Base-by-base conservation (phyloP, 2,888 invertebrate species). In the Polyommatus iphigenia region DNA sequence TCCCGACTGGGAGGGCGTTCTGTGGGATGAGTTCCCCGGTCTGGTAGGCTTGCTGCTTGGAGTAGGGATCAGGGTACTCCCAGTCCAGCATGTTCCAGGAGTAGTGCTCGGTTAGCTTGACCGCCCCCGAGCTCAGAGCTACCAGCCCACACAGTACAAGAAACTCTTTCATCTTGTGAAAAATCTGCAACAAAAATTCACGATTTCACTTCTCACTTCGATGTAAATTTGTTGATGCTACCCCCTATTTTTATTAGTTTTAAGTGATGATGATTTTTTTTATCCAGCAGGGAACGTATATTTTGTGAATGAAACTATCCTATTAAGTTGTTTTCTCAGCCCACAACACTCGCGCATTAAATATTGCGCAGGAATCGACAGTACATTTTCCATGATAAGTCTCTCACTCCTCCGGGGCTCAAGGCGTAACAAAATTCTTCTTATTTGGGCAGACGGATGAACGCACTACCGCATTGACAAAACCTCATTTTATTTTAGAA, bases 1-100 rank as follows among this genome's bases (percentile, higher is more conserved):
- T 95, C 29, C 98, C 98, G 1, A 97, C 97, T 0, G 98, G 97
- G 1, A 97, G 91, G 77, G 96, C 97, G 86, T 98, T 98, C 85
- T 97, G 96, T 0, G 97, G 97, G 13, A 96, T 95, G 82, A 96
- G 96, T 75, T 95, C 95, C 6, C 96, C 96, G 0, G 94, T 95
- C 62, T 94, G 87, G 10, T 97, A 88, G 0, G 97, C 97, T 80
- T 95, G 94, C 81, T 95, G 94, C 84, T 96, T 95, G 10, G 95
- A 90, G 76, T 91, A 90, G 29, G 95, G 91, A 81, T 95, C 95
- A 0, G 97, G 96, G 87, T 96, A 98, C 62, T 95, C 96, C 90
- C 96, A 98, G 88, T 98, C 97, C 85, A 98, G 83, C 59, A 95
- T 93, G 77, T 95, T 96, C 98, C 98, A 98, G 77, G 95, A 95